Conservation (phyloP, 2,888 invertebrate species). For the Monopis laevigella region DNA sequence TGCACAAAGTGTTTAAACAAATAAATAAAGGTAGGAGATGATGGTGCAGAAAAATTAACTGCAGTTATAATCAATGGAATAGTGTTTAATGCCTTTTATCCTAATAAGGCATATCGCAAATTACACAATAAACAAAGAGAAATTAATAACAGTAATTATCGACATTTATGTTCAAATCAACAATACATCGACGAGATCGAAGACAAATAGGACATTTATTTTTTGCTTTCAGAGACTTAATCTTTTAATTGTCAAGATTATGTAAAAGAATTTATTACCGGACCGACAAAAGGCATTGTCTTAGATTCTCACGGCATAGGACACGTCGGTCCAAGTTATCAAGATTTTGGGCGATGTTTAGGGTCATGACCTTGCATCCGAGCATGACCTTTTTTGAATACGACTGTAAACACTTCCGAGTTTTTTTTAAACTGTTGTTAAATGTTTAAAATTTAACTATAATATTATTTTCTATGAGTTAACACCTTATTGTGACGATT, state of each 20-base stretch:
- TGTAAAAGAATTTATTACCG: conserved; percentile 44
- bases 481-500: too few relatives aligned
- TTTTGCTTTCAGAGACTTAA: conserved; percentile 16
- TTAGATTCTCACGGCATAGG: conserved; percentile 47
- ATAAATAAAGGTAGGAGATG: too few relatives aligned
- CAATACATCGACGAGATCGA: background rate
- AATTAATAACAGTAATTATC: too few relatives aligned
- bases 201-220: background rate
- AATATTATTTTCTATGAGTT: too few relatives aligned
- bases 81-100: too few relatives aligned
- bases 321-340: conserved; percentile 41
- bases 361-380: conserved; percentile 42
- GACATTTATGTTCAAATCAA: too few relatives aligned
- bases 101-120: too few relatives aligned
- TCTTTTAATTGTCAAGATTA: conserved; percentile 52
- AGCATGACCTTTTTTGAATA: conserved; percentile 36
- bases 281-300: conserved; percentile 41
- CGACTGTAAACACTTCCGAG: conserved; percentile 8
- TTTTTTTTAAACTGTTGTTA: background rate
- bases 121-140: too few relatives aligned
- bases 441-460: too few relatives aligned
- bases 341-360: conserved; percentile 30
- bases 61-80: too few relatives aligned
- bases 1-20: too few relatives aligned
- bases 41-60: too few relatives aligned